Base-by-base conservation (phyloP, 1,140 invertebrate species). In the Asbolus verrucosus region DNA sequence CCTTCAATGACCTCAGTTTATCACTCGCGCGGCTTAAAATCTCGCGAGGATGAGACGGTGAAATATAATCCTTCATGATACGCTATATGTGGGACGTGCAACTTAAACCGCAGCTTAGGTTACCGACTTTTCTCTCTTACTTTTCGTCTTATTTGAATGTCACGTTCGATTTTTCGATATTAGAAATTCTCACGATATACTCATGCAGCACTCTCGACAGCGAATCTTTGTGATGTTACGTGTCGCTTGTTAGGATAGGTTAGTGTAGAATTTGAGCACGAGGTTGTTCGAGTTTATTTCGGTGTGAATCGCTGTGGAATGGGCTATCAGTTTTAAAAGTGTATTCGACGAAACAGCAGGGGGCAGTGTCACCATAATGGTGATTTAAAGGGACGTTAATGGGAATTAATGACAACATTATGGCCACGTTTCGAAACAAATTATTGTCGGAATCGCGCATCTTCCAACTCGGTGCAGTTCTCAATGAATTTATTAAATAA, bases 331-430 rank as follows among this genome's bases (percentile, higher is more conserved):
- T 4, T 62, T 19, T 15, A 62, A 62, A 62, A 62, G 54, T 62
- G 60, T 31, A 62, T 36, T 36, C 36, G 60, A 16, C 60, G 13
- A 60, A 60, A 60, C 54, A 15, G 31, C 54, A 14, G 19, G 36
- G 36, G 21, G 43, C 16, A 9, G 24, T 36, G 38, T n/a, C 15
- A 14, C 36, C 24, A 46, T 65, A 50, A 66, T 24, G 16, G 63
- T 66, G 63, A 66, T 66, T 66, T 43, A 66, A 14, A n/a, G 13
- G 41, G 39, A 50, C 63, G 27, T 66, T 66, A 66, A 66, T 36
- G 63, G 16, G 63, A 50, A 66, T 66, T 66, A 66, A 66, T 21
- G 63, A 27, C 15, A 21, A 16, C 63, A 27, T 66, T 65, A 65
- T 39, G 62, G 36, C 62, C 21, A 39, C 62, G 39, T 46, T 66